Evolutionary conservation across 2,113 vertebrate genomes (phyloP), one percentile per base, ranked within the genome.

Genomic region (Limanda limanda): DNA sequence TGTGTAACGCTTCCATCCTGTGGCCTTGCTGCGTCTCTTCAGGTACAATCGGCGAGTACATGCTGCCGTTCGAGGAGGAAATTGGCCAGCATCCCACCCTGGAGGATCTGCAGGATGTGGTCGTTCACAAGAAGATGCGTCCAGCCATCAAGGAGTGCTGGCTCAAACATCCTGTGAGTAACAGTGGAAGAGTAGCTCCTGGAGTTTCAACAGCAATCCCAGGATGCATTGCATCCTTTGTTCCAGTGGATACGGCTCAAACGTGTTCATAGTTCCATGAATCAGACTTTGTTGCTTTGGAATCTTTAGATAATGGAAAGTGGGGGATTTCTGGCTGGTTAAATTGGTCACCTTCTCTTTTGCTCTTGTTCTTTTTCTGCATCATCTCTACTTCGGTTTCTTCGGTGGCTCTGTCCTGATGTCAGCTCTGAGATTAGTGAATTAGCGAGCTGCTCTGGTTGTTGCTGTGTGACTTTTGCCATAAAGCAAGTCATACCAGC

Each of bases 91-190:
- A 99, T 90, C 97, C 98, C 57, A 96, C 97, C 72, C 95, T 99
- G 40, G 97, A 99, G 94, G 98, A 99, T 88, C 97, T 99, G 95
- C 98, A 99, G 94, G 97, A 99, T 60, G 97, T 96, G 21, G 98
- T 99, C 54, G 98, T 99, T 71, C 97, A 99, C 91, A 99, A 99
- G 94, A 99, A 99, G 95, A 97, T 97, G 95, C 96, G 98, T 85
- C 98, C 98, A n/a, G 90, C 93, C 83, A 93, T 99, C 61, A 96
- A 97, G 93, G 97, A 99, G 91, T 96, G 95, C 73, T 99, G 98
- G 98, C 96, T 98, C 78, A 99, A 99, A 91, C 98, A 99, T 90
- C 94, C 96, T 88, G 98, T 99, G 89, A 96, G 97, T 96, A 83
- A 80, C 47, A 0, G 47, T 52, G 56, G 61, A 76, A 80, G 15